phyloP scores from a whole-genome alignment of 2,888 invertebrate genomes.

The Tribolium freemani region DNA sequence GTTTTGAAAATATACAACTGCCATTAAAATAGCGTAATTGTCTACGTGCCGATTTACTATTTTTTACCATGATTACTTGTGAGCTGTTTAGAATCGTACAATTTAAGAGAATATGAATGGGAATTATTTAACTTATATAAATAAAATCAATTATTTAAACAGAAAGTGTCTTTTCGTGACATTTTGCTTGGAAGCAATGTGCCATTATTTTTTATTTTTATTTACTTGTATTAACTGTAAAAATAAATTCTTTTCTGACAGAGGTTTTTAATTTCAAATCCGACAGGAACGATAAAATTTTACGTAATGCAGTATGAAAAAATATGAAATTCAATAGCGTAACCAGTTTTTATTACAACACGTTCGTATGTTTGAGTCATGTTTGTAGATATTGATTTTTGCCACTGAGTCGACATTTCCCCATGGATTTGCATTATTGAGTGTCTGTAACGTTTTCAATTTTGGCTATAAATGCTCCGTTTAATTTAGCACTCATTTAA shows the following conservation, averaged over 20 bases:
- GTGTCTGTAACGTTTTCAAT: neutral
- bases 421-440: neutral
- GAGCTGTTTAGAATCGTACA: conserved; percentile 39
- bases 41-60: conserved; percentile 41
- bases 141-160: conserved; percentile 38
- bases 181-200: conserved; percentile 63
- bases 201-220: conserved; percentile 61
- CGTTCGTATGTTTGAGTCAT: neutral
- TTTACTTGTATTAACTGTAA: conserved; percentile 53
- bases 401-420: neutral
- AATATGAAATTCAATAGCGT: neutral
- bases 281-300: too few species aligned
- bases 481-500: neutral
- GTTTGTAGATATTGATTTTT: neutral
- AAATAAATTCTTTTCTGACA: conserved; percentile 45
- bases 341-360: neutral
- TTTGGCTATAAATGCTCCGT: neutral
- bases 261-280: neutral
- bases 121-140: conserved; percentile 47
- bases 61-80: conserved; percentile 42
- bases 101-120: conserved; percentile 43
- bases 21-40: conserved; percentile 39
- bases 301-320: neutral
- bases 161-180: conserved; percentile 56
- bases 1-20: conserved; percentile 35